Evolutionary conservation across 2,797 vertebrate species (phyloP), one percentile per base, ranked within the genome.

Genomic region (Schizothorax lantsangensis): DNA sequence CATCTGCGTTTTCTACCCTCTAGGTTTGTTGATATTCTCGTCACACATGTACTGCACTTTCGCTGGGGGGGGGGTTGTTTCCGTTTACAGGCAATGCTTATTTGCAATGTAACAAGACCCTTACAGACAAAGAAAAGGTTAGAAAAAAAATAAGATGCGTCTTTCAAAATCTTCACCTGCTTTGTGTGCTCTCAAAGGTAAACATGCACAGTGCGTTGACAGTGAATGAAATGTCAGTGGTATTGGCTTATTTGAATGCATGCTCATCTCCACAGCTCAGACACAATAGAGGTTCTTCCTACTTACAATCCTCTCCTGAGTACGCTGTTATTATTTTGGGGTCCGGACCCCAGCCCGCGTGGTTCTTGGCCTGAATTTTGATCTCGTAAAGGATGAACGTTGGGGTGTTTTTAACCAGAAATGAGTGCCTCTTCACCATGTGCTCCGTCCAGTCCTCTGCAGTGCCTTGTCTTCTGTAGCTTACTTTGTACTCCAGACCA

Each of bases 261-360:
- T 75, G 78, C 68, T 80, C 62, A 68, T 75, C 33, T 77, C 17
- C 38, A 33, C 54, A 66, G 7, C 43, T 75, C 82, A 81, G n/a
- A 59, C 26, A 87, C 82, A 82, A 80, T 72, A 6, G 66, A 49
- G 30, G 30, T 72, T 43, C 45, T 21, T 12, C 57, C 2, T 74
- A 97, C 97, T 97, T 92, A 99, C 98, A 95, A 9, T 99, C 98
- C 88, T 99, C 98, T 92, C 98, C 98, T 0, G 98, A 99, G 91
- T 97, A 98, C 0, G 97, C 97, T 0, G 92, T 93, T 88, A 96
- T 93, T 30, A 96, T n/a, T 33, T 91, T 94, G 5, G 98, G 98
- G 3, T 97, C 96, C 0, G 98, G 98, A 14, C 95, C 98, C 36
- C 95, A 94, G 43, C 98, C 98, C 26, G 97, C 93, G 43, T 94